phyloP scores from a whole-genome alignment of 2,113 vertebrate genomes.

The Phycodurus eques region DNA sequence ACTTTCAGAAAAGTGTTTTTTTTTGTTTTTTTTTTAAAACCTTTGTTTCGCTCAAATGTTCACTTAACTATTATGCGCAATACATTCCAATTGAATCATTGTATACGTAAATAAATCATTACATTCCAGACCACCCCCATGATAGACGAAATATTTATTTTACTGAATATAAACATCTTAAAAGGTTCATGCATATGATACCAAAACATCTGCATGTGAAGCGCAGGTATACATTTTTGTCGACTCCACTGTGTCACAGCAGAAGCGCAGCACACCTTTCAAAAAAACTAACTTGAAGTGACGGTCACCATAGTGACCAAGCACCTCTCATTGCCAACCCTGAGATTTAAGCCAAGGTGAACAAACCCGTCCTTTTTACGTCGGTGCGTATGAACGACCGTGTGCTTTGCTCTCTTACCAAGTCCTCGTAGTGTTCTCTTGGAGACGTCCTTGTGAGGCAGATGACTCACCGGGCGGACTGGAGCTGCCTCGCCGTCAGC shows the following conservation, averaged over 20 bases:
- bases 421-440: not conserved
- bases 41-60: too few species aligned
- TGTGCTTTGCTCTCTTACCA: not conserved
- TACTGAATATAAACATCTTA: too few species aligned
- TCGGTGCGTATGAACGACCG: not conserved
- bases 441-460: not conserved
- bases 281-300: constrained; percentile 16
- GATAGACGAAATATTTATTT: too few species aligned
- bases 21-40: too few species aligned
- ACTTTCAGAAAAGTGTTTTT: too few species aligned
- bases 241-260: not conserved
- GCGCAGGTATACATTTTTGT: too few species aligned
- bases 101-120: too few species aligned
- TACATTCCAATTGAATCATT: too few species aligned
- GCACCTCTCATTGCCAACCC: constrained; percentile 17
- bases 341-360: not conserved
- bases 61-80: too few species aligned
- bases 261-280: not conserved
- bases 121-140: too few species aligned
- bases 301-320: constrained; percentile 47
- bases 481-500: not conserved
- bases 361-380: not conserved
- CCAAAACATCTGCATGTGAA: too few species aligned
- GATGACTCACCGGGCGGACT: not conserved
- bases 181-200: too few species aligned